Conservation (phyloP, 2,113 vertebrate species). For the Seriola aureovittata region DNA sequence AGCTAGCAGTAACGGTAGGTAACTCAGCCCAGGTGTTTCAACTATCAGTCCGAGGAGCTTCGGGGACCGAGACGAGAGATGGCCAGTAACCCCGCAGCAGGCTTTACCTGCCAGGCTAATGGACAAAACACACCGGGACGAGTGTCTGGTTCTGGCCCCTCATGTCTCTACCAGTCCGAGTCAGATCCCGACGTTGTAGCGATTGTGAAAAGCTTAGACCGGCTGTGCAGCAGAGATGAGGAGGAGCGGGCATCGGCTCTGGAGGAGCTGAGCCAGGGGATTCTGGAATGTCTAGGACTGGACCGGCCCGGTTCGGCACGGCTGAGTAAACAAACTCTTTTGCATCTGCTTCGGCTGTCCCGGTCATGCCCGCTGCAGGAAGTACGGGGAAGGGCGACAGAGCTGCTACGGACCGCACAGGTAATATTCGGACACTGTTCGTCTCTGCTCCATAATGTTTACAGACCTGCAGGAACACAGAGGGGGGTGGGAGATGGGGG, state of each 20-base stretch:
- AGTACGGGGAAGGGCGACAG: constrained; percentile 56
- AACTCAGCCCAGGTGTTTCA: constrained; percentile 6
- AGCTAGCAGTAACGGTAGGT: constrained; percentile 21
- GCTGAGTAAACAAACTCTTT: constrained; percentile 68
- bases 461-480: neutral
- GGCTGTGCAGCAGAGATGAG: constrained; percentile 76
- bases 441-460: neutral
- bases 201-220: constrained; percentile 56
- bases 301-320: constrained; percentile 47
- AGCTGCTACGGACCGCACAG: constrained; percentile 77
- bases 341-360: constrained; percentile 79
- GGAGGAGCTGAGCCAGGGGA: constrained; percentile 69
- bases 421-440: constrained; percentile 32
- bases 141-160: constrained; percentile 10
- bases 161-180: constrained; percentile 42
- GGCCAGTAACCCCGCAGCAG: constrained; percentile 43
- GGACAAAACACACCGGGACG: constrained; percentile 22
- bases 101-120: constrained; percentile 21
- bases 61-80: constrained; percentile 36
- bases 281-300: constrained; percentile 52
- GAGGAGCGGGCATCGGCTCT: constrained; percentile 73
- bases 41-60: neutral
- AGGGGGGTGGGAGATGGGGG: neutral
- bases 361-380: constrained; percentile 76
- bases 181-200: constrained; percentile 52